Base-by-base conservation (phyloP, 2,797 vertebrate species). In the Rachycentron canadum region DNA sequence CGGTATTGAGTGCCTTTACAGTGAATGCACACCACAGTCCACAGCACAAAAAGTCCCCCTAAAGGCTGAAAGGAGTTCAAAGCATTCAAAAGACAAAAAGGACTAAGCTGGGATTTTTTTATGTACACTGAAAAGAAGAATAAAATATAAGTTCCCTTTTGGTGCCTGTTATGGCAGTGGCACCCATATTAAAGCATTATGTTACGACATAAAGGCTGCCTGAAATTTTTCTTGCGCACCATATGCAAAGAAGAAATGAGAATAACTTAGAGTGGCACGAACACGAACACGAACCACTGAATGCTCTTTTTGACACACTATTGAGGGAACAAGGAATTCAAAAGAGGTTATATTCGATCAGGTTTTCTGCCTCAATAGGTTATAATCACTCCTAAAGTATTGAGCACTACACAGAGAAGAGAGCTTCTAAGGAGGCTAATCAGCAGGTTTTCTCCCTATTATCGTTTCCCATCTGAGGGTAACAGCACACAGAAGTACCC, bases 61-160 rank as follows among this genome's bases (percentile, higher is more conserved):
- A 97, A 97, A 96, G 96, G 96, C 96, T 96, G 97, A 97, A 99
- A 98, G 96, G 97, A 97, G 97, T 99, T 99, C 98, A 99, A 99
- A 99, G 98, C 96, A 95, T 96, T 97, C 90, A 97, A 97, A 97
- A 97, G 97, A 99, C 97, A 99, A 99, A 98, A 98, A 97, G 95
- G 96, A 96, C 96, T 99, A 99, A 99, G 97, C 97, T 98, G 97
- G 97, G 97, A 96, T 97, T 99, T 97, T 96, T 98, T 97, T 98
- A 97, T 97, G 97, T 98, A 98, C 97, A 97, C 97, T 99, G 97
- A 99, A 99, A 97, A 97, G 97, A 97, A 97, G 97, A 98, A 97
- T 97, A 96, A 97, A 97, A 99, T 98, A 98, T 99, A 98, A 97
- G 95, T 98, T 98, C 95, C 92, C 96, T 95, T 96, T 96, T 96